Evolutionary conservation across 2,797 vertebrate genomes (phyloP), one percentile per base, ranked within the genome.

Genomic region (Carduelis carduelis): DNA sequence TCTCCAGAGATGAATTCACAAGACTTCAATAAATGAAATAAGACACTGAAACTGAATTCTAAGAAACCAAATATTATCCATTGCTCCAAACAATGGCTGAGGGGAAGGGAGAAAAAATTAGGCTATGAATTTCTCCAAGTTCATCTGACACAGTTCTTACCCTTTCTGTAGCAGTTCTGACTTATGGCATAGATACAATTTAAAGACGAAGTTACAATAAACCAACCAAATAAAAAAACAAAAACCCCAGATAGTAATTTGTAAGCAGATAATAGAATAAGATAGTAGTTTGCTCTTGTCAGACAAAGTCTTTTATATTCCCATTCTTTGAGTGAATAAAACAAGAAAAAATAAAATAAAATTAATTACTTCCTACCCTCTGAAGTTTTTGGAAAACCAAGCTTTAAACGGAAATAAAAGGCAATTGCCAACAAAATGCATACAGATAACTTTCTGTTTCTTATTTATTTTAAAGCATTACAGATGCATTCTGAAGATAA

Each of bases 401-500:
- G 12, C 3, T 61, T 77, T 78, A 87, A 71, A 65, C 6, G 3
- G 53, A 89, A 81, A 46, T 78, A 70, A 59, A 91, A 91, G 72
- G 6, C 15, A 61, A 14, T 60, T 44, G 32, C 28, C 59, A 78
- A 39, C 24, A 90, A 90, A 50, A 87, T 89, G 68, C 65, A 75
- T 94, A 72, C 24, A 95, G 90, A 95, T 85, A 94, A 68, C 75
- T 86, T 68, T 91, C 34, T 90, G 44, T 87, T 92, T 87, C 96
- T 96, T 96, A 92, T 97, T 97, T 97, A 94, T 96, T 96, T 97
- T 91, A 94, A 96, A 96, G 37, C 44, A 64, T 90, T 96, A 79
- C 66, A 97, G 92, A 95, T 94, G 87, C 74, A 92, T 76, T 95
- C 63, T 89, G 88, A 97, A 97, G 96, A 96, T 81, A 96, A 96